Conservation (phyloP, 2,797 vertebrate species). For the Paramormyrops hopkinsi region DNA sequence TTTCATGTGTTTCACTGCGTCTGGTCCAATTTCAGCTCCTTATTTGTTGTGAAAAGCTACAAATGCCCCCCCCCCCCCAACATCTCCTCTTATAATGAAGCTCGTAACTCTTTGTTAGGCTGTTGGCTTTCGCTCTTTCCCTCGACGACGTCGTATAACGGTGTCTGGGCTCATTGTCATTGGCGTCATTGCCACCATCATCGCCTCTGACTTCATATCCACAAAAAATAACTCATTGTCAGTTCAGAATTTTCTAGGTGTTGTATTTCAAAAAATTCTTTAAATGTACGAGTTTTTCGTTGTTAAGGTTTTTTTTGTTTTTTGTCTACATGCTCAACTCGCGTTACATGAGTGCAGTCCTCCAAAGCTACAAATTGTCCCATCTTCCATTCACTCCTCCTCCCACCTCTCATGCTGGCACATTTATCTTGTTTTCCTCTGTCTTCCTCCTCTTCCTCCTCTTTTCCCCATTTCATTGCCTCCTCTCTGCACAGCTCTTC, state of each 20-base stretch:
- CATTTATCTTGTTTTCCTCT: conserved; percentile 1
- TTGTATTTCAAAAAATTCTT: not conserved
- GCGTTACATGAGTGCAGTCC: not conserved
- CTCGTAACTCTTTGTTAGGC: not conserved
- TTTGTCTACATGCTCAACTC: not conserved
- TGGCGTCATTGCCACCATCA: not conserved
- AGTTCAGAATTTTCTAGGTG: not conserved
- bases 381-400: not conserved
- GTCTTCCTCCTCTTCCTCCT: not conserved
- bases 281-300: not conserved
- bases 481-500: not conserved
- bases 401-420: not conserved
- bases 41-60: conserved; percentile 1
- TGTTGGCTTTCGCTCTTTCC: not conserved
- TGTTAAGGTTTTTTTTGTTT: not conserved
- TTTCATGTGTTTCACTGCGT: conserved; percentile 42
- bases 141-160: not conserved
- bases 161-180: not conserved
- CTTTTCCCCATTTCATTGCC: not conserved
- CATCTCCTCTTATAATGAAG: not conserved
- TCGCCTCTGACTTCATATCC: not conserved
- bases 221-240: not conserved
- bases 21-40: conserved; percentile 26
- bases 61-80: not conserved
- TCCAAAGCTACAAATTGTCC: not conserved